These are phyloP conservation scores for Panulirus ornatus DNA, from an alignment of 1,140 invertebrate species.

Conservation along the genomic window DNA sequence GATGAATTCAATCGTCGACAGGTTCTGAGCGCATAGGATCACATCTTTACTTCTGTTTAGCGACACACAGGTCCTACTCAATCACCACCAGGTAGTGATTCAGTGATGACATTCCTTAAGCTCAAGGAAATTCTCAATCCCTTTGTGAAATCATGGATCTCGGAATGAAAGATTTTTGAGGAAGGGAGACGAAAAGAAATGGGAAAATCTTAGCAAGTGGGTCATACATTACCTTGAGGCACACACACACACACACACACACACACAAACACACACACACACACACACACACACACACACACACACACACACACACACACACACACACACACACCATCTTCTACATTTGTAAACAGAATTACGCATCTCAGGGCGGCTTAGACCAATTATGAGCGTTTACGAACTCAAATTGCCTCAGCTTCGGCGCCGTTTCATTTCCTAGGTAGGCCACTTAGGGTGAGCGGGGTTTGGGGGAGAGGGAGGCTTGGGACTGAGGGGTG, in stretches of 20 bases:
- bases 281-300: slow-evolving; percentile 2
- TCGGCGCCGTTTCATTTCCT: slow-evolving; percentile 62
- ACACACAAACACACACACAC: slow-evolving; percentile 35
- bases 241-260: slow-evolving; percentile 5
- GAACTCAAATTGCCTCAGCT: slow-evolving; percentile 56
- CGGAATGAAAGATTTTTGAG: too few species aligned
- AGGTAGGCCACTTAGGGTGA: slow-evolving; percentile 43
- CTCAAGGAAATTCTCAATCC: too few species aligned
- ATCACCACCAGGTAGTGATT: too few species aligned
- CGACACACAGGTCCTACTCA: too few species aligned
- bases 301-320: slow-evolving; percentile 37
- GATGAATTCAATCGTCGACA: neutral
- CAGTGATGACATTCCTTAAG: too few species aligned
- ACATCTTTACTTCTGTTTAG: too few species aligned
- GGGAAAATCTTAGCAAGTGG: too few species aligned
- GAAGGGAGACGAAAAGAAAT: neutral
- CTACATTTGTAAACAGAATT: slow-evolving; percentile 35
- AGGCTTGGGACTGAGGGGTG: neutral
- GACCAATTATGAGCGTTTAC: slow-evolving; percentile 64
- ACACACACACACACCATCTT: slow-evolving; percentile 19
- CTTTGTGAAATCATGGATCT: too few species aligned
- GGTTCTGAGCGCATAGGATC: too few species aligned
- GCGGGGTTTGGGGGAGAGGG: neutral
- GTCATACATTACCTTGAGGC: neutral
- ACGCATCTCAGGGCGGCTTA: slow-evolving; percentile 56